phyloP scores from a whole-genome alignment of 2,113 vertebrate species.

The Prionailurus bengalensis region DNA sequence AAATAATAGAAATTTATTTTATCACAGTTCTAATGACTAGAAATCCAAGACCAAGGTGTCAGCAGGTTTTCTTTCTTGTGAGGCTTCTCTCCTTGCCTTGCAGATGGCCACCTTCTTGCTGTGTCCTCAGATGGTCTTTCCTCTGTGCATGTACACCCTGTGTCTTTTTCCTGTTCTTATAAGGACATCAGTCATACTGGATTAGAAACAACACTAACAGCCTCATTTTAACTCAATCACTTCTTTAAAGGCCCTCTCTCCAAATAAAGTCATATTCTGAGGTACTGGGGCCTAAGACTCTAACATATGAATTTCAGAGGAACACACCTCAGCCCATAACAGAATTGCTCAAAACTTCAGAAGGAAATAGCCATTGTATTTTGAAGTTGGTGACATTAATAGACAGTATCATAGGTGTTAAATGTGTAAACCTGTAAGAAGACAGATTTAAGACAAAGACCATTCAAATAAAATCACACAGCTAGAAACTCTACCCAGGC shows the following conservation, averaged over 20 bases:
- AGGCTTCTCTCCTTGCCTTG: background rate
- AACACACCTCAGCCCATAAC: background rate
- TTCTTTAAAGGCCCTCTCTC: background rate
- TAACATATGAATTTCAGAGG: background rate
- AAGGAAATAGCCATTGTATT: background rate
- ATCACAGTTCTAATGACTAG: background rate
- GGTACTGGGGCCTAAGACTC: background rate
- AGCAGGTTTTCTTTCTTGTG: background rate
- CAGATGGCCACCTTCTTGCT: background rate
- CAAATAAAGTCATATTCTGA: background rate
- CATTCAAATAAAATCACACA: slow-evolving; percentile 22
- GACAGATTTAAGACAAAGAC: background rate
- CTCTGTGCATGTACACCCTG: background rate
- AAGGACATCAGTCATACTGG: background rate
- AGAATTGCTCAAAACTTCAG: slow-evolving; percentile 12
- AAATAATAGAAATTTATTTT: background rate
- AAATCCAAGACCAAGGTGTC: background rate
- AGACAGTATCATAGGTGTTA: background rate
- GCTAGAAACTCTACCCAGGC: background rate
- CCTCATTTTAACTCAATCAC: background rate
- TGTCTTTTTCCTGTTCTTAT: background rate
- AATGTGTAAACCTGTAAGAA: background rate
- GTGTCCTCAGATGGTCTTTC: background rate
- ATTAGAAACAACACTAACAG: background rate
- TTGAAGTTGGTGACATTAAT: background rate